Percentiles rank a stretch among this genome's conserved stretches.
Evolutionary conservation across 2,888 invertebrate genomes (phyloP).

Genomic region (Actias luna): DNA sequence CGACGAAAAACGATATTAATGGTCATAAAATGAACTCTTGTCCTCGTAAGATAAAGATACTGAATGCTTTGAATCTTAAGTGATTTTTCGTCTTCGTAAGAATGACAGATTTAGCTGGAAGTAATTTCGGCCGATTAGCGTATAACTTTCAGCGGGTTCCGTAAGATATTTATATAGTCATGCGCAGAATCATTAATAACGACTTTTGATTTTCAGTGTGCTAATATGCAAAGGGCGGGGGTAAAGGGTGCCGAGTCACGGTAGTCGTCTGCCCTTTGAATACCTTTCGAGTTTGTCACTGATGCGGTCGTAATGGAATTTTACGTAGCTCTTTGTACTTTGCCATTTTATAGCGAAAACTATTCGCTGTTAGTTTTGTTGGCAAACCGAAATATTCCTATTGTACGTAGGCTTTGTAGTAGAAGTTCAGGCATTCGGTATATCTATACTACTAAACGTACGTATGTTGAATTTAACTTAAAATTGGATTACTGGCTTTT

Average conservation of each 20-base stretch:
- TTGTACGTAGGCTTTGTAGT: conserved; percentile 62
- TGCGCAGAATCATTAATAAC: conserved; percentile 75
- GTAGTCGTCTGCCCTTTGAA: conserved; percentile 66
- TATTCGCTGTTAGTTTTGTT: conserved; percentile 68
- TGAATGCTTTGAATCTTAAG: conserved; percentile 77
- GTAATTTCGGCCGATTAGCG: conserved; percentile 67
- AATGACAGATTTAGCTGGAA: conserved; percentile 53
- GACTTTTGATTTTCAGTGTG: conserved; percentile 79
- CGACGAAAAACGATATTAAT: conserved; percentile 80
- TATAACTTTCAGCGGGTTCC: conserved; percentile 57
- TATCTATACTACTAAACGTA: conserved; percentile 19
- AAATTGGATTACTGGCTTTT: too few relatives aligned
- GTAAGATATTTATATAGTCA: conserved; percentile 79
- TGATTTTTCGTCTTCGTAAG: conserved; percentile 73
- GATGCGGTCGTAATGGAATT: conserved; percentile 76
- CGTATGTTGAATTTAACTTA: too few relatives aligned
- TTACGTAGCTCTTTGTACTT: conserved; percentile 79
- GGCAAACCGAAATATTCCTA: conserved; percentile 68
- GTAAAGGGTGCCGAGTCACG: conserved; percentile 71
- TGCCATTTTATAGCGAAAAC: conserved; percentile 72
- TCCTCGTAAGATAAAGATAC: conserved; percentile 79
- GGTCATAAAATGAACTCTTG: conserved; percentile 82
- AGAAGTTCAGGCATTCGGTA: conserved; percentile 23
- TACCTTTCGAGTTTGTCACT: conserved; percentile 77
- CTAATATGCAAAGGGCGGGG: conserved; percentile 75